phyloP scores from a whole-genome alignment of 2,113 vertebrate species.

The Datnioides undecimradiatus region DNA sequence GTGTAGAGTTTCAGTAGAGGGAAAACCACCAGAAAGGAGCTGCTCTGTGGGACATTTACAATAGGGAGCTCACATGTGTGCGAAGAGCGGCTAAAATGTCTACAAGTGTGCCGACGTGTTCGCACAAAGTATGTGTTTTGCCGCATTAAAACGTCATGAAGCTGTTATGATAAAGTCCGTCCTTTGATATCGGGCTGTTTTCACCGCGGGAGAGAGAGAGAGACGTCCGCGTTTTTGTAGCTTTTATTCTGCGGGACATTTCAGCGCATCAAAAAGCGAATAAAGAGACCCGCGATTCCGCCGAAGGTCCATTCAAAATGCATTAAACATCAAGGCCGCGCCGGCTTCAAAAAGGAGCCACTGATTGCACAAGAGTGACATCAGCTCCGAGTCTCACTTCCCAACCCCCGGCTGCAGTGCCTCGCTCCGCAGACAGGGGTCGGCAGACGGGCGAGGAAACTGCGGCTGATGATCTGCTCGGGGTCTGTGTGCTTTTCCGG shows the following conservation, averaged over 20 bases:
- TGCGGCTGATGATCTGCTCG: constrained; percentile 1
- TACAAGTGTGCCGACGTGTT: neutral
- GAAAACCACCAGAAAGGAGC: neutral
- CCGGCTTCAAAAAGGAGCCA: constrained; percentile 26
- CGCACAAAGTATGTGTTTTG: neutral
- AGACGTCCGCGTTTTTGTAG: neutral
- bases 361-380: constrained; percentile 58
- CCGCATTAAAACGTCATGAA: neutral
- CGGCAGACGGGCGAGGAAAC: neutral
- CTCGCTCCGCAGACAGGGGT: constrained; percentile 36
- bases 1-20: too few relatives aligned
- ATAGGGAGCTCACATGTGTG: neutral
- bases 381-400: constrained; percentile 23
- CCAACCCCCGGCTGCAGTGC: constrained; percentile 35
- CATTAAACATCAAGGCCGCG: constrained; percentile 17
- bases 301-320: constrained; percentile 8
- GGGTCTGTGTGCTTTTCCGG: constrained; percentile 1
- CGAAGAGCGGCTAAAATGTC: neutral
- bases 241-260: constrained; percentile 6
- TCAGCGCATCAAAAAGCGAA: neutral
- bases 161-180: neutral
- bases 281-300: constrained; percentile 2
- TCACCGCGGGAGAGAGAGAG: neutral
- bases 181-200: constrained; percentile 13
- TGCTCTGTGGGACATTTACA: neutral